A percentile compares a stretch with the other conserved stretches of the same genome.
phyloP scores from a whole-genome alignment of 2,888 invertebrate species.

The Mimachlamys varia region DNA sequence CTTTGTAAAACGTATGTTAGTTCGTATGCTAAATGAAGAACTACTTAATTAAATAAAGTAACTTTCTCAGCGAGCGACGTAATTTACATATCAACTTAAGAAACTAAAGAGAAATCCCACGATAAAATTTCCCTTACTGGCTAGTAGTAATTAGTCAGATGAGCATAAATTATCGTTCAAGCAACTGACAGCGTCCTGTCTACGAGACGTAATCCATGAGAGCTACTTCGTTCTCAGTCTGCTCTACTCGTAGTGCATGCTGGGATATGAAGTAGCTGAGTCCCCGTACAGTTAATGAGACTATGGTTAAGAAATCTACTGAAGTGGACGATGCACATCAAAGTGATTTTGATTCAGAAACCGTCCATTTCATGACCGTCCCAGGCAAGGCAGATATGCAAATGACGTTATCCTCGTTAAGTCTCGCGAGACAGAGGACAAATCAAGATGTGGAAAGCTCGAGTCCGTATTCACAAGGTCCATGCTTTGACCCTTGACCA shows the following conservation, averaged over 20 bases:
- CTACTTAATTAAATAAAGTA: too few species aligned
- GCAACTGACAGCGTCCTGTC: neutral
- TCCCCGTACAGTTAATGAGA: neutral
- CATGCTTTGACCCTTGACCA: neutral
- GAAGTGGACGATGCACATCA: conserved; percentile 34
- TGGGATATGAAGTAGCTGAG: conserved; percentile 4
- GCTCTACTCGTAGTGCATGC: neutral
- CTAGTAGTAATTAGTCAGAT: neutral
- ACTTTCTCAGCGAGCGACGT: too few species aligned
- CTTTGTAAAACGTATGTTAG: too few species aligned
- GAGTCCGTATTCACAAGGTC: neutral
- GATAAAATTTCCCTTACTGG: neutral
- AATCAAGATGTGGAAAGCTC: neutral
- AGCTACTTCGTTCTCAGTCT: neutral
- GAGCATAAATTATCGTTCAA: neutral
- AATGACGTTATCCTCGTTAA: conserved; percentile 5
- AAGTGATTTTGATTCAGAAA: neutral
- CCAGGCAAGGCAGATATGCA: neutral
- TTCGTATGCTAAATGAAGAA: too few species aligned
- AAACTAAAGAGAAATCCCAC: neutral
- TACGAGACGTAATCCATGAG: neutral
- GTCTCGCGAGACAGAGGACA: neutral
- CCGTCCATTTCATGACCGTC: neutral
- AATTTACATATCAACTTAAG: too few species aligned
- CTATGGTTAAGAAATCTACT: neutral